A percentile compares a stretch with the other conserved stretches of the same genome.
Conservation (phyloP, 2,797 vertebrate species). For the Anguilla anguilla region DNA sequence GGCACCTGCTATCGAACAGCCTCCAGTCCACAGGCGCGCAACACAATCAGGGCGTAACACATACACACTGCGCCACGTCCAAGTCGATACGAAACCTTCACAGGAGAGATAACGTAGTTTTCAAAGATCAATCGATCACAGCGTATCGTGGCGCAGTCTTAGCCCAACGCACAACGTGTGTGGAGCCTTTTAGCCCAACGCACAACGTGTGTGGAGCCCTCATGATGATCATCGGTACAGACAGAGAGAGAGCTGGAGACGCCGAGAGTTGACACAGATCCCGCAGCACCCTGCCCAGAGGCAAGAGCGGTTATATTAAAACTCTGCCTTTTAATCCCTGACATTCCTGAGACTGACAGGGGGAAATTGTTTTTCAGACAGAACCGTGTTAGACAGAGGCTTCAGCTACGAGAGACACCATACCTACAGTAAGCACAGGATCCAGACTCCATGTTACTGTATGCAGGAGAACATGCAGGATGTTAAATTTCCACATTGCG, state of each 20-base stretch:
- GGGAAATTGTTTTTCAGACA: not conserved
- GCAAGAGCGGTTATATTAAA: not conserved
- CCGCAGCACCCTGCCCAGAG: not conserved
- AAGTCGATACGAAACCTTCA: not conserved
- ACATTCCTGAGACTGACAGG: not conserved
- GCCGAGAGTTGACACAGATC: not conserved
- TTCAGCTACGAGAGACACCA: not conserved
- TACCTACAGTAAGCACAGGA: not conserved
- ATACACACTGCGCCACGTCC: not conserved
- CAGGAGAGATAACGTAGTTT: not conserved
- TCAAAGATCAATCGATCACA: not conserved
- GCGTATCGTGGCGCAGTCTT: too few species aligned
- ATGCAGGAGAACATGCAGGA: too few species aligned
- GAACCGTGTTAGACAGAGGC: not conserved
- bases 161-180: too few species aligned
- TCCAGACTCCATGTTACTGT: not conserved
- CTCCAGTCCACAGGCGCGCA: not conserved
- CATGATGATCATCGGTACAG: too few species aligned
- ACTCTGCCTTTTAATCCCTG: not conserved
- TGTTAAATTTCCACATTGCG: too few species aligned
- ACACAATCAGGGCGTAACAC: not conserved
- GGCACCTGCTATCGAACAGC: too few species aligned
- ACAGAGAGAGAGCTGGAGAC: too few species aligned
- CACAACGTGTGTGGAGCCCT: too few species aligned
- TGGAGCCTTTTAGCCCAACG: too few species aligned